A percentile compares a stretch with the other conserved stretches of the same genome.
Conservation (phyloP, 2,888 invertebrate species). For the Oligia latruncula region DNA sequence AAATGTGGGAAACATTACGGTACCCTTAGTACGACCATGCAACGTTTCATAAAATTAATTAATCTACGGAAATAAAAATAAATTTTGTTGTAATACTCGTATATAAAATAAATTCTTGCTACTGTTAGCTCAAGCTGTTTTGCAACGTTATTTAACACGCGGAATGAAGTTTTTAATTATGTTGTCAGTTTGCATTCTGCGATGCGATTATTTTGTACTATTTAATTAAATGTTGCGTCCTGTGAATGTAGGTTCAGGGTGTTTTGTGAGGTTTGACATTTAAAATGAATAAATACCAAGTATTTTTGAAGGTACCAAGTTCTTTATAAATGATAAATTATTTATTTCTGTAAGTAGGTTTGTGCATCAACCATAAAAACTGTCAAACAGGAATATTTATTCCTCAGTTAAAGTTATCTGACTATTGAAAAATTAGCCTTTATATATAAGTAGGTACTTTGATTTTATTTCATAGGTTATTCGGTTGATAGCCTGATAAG, state of each 20-base stretch:
- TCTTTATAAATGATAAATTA: background rate
- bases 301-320: background rate
- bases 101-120: conserved; percentile 16
- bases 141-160: conserved; percentile 26
- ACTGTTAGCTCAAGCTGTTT: conserved; percentile 29
- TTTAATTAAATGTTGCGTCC: conserved; percentile 30
- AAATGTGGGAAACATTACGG: background rate
- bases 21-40: background rate
- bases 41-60: conserved; percentile 10
- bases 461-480: background rate
- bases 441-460: background rate
- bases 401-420: no score
- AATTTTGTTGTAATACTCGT: background rate
- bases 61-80: conserved; percentile 5
- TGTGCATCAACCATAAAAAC: no score
- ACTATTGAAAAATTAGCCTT: background rate
- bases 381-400: no score
- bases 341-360: no score
- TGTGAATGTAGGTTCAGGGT: background rate
- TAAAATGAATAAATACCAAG: background rate
- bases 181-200: conserved; percentile 36
- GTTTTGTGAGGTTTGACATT: background rate
- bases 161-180: conserved; percentile 49
- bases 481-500: background rate
- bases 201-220: conserved; percentile 26